These are phyloP conservation scores for Sardinella longiceps DNA, from an alignment of 2,797 vertebrate species.

Conservation along the genomic window DNA sequence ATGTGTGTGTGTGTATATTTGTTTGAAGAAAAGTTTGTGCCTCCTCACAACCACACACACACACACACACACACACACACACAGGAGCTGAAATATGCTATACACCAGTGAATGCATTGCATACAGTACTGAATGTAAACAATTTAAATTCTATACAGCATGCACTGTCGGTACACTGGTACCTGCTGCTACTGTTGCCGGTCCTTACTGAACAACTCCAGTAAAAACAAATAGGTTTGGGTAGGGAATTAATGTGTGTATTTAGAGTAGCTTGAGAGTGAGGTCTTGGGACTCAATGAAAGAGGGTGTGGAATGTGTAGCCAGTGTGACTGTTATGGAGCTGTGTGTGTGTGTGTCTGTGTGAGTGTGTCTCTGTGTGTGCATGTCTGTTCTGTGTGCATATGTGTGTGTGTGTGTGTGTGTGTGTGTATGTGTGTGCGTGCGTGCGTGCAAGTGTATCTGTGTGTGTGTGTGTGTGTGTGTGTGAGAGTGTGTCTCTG, in stretches of 20 bases:
- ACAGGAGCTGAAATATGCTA: not conserved
- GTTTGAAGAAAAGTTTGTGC: no score
- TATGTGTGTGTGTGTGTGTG: not conserved
- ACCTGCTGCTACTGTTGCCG: not conserved
- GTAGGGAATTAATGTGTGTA: not conserved
- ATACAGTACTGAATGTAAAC: no score
- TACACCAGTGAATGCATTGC: no score
- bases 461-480: no score
- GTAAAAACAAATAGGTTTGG: not conserved
- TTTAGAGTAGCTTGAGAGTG: not conserved
- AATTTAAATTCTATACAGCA: not conserved
- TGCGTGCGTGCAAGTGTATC: no score
- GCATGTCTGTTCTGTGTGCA: no score
- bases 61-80: not conserved
- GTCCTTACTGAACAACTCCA: no score
- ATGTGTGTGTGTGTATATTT: no score
- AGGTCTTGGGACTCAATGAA: slow-evolving; percentile 32
- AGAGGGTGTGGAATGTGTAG: slow-evolving; percentile 47
- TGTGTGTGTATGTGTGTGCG: not conserved
- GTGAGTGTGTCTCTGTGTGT: not conserved
- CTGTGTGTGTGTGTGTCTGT: no score
- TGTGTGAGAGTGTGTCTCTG: not conserved
- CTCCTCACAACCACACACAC: not conserved
- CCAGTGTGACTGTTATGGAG: slow-evolving; percentile 27
- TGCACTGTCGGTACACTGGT: not conserved